Conservation (phyloP, 2,113 vertebrate species). For the Periophthalmodon schlosseri region DNA sequence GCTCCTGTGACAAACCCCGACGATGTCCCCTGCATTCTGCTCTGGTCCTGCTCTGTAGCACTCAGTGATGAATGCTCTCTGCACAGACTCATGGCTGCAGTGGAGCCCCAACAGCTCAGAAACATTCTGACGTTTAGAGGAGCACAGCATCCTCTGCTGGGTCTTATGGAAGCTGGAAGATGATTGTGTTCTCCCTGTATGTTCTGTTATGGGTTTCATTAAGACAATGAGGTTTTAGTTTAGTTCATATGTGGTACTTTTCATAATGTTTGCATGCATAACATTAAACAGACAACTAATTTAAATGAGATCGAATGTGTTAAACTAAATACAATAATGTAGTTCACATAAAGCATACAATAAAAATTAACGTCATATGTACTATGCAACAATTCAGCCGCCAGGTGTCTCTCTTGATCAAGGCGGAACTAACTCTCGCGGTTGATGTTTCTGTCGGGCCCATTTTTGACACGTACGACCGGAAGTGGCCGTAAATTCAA, state of each 20-base stretch:
- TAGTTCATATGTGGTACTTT: neutral
- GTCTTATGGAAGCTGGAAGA: neutral
- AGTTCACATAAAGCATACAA: neutral
- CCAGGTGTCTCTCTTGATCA: neutral
- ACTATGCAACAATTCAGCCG: neutral
- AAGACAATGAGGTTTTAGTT: neutral
- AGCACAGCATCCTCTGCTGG: neutral
- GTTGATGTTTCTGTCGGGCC: conserved; percentile 33
- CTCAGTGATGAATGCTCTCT: neutral
- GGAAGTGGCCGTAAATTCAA: conserved; percentile 61
- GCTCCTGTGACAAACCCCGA: neutral
- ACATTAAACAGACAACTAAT: neutral
- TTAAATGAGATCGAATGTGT: neutral
- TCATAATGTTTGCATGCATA: neutral
- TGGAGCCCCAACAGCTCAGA: neutral
- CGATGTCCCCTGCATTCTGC: neutral
- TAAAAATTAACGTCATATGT: neutral
- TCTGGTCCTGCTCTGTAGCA: neutral
- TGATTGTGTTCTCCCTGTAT: neutral
- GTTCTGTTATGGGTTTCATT: neutral
- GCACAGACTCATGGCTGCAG: neutral
- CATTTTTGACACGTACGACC: conserved; percentile 35
- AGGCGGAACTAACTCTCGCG: conserved; percentile 35
- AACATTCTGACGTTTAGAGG: neutral
- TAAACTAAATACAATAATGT: neutral